These are phyloP conservation scores for Setophaga petechia DNA, from an alignment of 2,113 vertebrate species.

Conservation along the genomic window DNA sequence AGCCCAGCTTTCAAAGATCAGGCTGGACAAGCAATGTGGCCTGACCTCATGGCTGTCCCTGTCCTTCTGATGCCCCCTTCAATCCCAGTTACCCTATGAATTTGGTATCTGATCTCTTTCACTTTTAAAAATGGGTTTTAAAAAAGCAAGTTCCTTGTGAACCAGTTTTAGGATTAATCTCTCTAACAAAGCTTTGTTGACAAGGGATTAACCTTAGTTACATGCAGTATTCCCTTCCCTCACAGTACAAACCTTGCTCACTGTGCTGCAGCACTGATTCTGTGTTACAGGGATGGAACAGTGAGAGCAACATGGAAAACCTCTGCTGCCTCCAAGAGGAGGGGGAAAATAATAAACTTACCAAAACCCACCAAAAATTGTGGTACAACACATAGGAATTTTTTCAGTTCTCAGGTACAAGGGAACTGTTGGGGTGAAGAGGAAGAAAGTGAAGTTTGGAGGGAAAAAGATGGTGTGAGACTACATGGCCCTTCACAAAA, in stretches of 20 bases:
- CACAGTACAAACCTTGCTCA: neutral
- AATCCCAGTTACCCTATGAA: neutral
- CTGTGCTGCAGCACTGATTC: neutral
- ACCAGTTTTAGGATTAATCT: neutral
- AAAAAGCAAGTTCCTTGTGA: neutral
- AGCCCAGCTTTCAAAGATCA: neutral
- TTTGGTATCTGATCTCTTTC: neutral
- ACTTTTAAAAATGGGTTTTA: neutral
- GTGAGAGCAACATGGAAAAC: neutral
- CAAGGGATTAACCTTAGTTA: conserved; percentile 21
- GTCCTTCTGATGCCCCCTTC: neutral
- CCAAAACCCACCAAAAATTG: neutral
- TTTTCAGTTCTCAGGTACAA: neutral
- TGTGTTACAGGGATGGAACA: neutral
- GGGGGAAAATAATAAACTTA: neutral
- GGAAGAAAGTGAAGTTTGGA: neutral
- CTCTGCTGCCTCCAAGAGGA: neutral
- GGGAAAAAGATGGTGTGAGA: neutral
- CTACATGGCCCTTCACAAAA: neutral
- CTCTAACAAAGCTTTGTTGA: conserved; percentile 9
- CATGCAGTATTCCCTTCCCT: neutral
- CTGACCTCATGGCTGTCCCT: neutral
- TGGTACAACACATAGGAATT: neutral
- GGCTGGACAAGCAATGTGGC: neutral
- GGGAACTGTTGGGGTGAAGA: neutral